Percentiles rank a stretch among this genome's conserved stretches.
Evolutionary conservation across 2,113 vertebrate genomes (phyloP).

Genomic region (Microcebus tavaratra): DNA sequence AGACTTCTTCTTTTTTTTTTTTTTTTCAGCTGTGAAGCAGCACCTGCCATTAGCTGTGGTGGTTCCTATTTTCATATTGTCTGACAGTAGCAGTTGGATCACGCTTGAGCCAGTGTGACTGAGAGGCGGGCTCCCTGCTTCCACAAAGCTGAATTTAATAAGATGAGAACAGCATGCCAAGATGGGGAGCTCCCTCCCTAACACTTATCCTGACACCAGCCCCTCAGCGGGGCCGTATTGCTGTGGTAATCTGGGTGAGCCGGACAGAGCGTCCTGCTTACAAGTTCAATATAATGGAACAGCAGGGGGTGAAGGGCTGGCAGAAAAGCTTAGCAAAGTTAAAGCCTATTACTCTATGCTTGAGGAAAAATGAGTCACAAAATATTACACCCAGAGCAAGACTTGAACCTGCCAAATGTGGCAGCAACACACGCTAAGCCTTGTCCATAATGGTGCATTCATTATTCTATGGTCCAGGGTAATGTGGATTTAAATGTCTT

Average conservation of each 20-base stretch:
- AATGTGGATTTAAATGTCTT: constrained; percentile 83
- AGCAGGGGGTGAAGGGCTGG: constrained; percentile 94
- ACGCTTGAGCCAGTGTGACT: constrained; percentile 89
- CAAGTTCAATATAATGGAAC: constrained; percentile 98
- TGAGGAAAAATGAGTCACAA: constrained; percentile 87
- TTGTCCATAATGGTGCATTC: constrained; percentile 77
- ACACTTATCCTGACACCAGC: constrained; percentile 93
- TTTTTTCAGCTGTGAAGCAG: constrained; percentile 82
- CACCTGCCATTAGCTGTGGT: constrained; percentile 93
- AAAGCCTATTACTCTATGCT: constrained; percentile 95
- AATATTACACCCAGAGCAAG: constrained; percentile 85
- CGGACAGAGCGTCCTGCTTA: constrained; percentile 91
- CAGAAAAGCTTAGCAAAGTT: constrained; percentile 99
- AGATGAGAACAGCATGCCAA: constrained; percentile 95
- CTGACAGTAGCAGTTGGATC: constrained; percentile 93
- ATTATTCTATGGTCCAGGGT: constrained; percentile 75
- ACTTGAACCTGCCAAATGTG: constrained; percentile 89
- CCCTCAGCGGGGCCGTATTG: constrained; percentile 96
- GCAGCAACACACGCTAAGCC: constrained; percentile 80
- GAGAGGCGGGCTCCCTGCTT: constrained; percentile 89
- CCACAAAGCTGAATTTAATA: constrained; percentile 97
- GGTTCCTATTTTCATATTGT: constrained; percentile 92
- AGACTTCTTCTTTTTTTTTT: constrained; percentile 38
- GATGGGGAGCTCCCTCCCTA: constrained; percentile 91
- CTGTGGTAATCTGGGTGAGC: constrained; percentile 95